These are phyloP conservation scores for Nematostella vectensis DNA, from an alignment of 92 coral and sea anemone genomes.

Conservation along the genomic window DNA sequence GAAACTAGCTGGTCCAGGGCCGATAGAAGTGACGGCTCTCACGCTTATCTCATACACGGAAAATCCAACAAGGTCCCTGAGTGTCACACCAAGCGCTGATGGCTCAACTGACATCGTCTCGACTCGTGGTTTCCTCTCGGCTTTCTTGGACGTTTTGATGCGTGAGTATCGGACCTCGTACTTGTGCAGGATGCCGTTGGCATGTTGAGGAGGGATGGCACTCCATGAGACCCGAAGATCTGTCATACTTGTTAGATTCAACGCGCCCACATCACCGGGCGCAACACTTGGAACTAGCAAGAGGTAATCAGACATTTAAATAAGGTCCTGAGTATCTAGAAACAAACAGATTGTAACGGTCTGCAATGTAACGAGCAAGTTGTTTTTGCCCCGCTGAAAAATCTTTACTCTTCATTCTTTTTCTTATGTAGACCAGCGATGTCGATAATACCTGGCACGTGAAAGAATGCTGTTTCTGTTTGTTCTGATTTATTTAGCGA, in stretches of 20 bases:
- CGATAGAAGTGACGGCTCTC: slow-evolving; percentile 27
- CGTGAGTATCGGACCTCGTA: slow-evolving; percentile 23
- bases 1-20: slow-evolving; percentile 21
- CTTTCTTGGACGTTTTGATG: slow-evolving; percentile 21
- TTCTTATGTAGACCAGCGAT: too few relatives aligned
- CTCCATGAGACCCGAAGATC: slow-evolving; percentile 38
- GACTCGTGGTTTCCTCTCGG: neutral
- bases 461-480: too few relatives aligned
- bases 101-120: slow-evolving; percentile 2
- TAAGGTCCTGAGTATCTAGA: too few relatives aligned
- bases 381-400: too few relatives aligned
- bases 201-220: slow-evolving; percentile 17
- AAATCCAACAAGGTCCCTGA: slow-evolving; percentile 11
- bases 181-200: slow-evolving; percentile 37
- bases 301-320: too few relatives aligned
- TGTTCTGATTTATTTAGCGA: too few relatives aligned
- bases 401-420: too few relatives aligned
- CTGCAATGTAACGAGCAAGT: too few relatives aligned
- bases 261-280: slow-evolving; percentile 20
- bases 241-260: slow-evolving; percentile 32
- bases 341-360: too few relatives aligned
- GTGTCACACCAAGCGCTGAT: neutral
- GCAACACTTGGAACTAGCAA: slow-evolving; percentile 33
- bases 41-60: slow-evolving; percentile 22
- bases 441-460: too few relatives aligned